A percentile compares a stretch with the other conserved stretches of the same genome.
phyloP scores from a whole-genome alignment of 1,140 invertebrate species.

The Drosophila mayri region DNA sequence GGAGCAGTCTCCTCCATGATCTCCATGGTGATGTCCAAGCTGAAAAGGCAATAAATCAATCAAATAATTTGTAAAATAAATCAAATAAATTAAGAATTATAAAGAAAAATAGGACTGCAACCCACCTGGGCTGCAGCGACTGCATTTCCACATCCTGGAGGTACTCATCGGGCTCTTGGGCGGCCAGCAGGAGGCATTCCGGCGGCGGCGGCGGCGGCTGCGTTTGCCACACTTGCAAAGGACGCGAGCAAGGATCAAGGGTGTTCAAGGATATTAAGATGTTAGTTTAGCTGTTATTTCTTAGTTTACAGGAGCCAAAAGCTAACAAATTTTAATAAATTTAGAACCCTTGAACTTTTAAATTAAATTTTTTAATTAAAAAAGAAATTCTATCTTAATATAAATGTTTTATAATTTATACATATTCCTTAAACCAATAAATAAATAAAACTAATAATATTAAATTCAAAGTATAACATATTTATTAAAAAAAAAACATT shows the following conservation, averaged over 20 bases:
- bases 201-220: conserved; percentile 49
- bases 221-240: not conserved
- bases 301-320: not conserved
- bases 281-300: conserved; percentile 16
- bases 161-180: conserved; percentile 15
- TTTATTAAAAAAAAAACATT: not conserved
- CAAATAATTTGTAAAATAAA: not conserved
- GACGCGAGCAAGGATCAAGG: conserved; percentile 9
- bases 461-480: not conserved
- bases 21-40: conserved; percentile 49
- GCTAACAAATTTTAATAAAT: not conserved
- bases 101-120: not conserved
- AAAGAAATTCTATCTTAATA: not conserved
- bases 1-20: conserved; percentile 30
- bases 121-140: conserved; percentile 22
- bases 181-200: conserved; percentile 27
- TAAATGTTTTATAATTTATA: not conserved
- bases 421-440: not conserved
- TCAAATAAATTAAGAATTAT: not conserved
- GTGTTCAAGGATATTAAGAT: conserved; percentile 10
- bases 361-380: not conserved
- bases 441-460: not conserved
- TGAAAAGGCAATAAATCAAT: not conserved
- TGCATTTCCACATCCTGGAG: conserved; percentile 12
- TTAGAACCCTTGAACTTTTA: too few relatives aligned